Conservation (phyloP, 2,888 invertebrate species). For the Drosophila eohydei region DNA sequence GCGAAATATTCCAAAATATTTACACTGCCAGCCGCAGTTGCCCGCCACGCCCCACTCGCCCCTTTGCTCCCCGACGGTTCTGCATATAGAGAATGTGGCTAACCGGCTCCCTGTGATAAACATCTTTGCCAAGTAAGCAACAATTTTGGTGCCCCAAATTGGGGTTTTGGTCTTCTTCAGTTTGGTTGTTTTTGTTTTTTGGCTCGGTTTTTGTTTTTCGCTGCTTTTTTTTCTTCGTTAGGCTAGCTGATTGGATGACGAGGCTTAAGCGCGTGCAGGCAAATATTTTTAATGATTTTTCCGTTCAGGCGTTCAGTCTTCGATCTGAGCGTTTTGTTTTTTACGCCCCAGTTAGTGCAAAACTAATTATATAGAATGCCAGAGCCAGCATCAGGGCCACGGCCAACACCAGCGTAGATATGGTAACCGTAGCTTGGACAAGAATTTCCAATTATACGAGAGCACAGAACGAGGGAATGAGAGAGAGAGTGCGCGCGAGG, state of each 20-base stretch:
- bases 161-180: conserved; percentile 64
- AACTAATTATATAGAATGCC: conserved; percentile 69
- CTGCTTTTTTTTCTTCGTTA: conserved; percentile 9
- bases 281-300: conserved; percentile 79
- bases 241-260: conserved; percentile 78
- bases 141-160: conserved; percentile 83
- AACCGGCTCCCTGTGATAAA: conserved; percentile 74
- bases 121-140: conserved; percentile 84
- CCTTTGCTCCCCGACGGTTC: conserved; percentile 6
- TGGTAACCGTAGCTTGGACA: conserved; percentile 46
- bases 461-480: conserved; percentile 1
- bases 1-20: conserved; percentile 71
- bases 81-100: conserved; percentile 20
- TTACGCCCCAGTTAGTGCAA: conserved; percentile 78
- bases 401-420: conserved; percentile 14
- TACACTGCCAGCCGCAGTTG: conserved; percentile 68
- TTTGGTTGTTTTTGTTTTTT: conserved; percentile 1
- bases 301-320: conserved; percentile 48
- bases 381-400: conserved; percentile 3
- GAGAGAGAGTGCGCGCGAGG: conserved; percentile 4
- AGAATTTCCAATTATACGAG: conserved; percentile 54
- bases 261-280: conserved; percentile 76
- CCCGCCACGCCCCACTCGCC: conserved; percentile 6
- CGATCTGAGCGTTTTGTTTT: conserved; percentile 57
- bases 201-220: conserved; percentile 9